These are phyloP conservation scores for Neopipo cinnamomea DNA, from an alignment of 2,113 vertebrate genomes.

Conservation along the genomic window DNA sequence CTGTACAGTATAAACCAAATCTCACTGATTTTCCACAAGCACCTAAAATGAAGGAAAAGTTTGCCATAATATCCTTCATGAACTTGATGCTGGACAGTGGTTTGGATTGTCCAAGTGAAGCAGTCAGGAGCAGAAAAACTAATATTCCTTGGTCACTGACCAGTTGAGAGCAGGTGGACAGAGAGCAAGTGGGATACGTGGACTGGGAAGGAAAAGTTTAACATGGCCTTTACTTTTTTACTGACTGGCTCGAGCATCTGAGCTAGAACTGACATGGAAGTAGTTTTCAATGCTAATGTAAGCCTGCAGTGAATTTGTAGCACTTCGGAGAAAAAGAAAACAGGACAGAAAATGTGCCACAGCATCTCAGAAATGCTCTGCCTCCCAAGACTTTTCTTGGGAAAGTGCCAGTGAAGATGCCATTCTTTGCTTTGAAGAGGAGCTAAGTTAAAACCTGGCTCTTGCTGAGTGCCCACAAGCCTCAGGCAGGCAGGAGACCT, in stretches of 20 bases:
- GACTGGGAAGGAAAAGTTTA: not conserved
- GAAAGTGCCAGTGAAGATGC: not conserved
- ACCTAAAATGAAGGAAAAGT: not conserved
- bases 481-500: not conserved
- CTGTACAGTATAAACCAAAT: not conserved
- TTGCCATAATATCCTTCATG: not conserved
- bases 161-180: not conserved
- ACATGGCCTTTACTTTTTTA: not conserved
- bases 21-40: not conserved
- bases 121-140: not conserved
- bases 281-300: not conserved
- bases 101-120: not conserved
- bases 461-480: not conserved
- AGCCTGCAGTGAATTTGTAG: not conserved
- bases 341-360: not conserved
- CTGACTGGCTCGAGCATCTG: not conserved
- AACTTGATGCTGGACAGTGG: not conserved
- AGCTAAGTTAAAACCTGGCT: not conserved
- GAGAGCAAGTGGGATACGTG: not conserved
- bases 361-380: not conserved
- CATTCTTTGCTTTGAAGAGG: not conserved
- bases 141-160: not conserved
- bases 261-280: not conserved
- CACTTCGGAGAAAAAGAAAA: not conserved
- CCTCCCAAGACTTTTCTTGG: not conserved